Base-by-base conservation (phyloP, 2,888 invertebrate species). In the Drosophila phalerata region DNA sequence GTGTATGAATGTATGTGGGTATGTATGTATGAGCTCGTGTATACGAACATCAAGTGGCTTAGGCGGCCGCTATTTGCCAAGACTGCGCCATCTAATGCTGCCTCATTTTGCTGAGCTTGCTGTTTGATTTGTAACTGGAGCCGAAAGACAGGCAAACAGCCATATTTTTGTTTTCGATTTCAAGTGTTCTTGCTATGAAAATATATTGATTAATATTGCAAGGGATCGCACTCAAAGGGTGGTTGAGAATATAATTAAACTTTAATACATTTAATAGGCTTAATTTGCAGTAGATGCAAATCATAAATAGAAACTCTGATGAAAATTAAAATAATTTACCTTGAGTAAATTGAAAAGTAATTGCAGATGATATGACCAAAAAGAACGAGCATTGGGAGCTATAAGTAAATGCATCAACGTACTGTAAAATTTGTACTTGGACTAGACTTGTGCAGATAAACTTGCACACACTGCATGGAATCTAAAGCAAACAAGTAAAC, bases 41-140 rank as follows among this genome's bases (percentile, higher is more conserved):
- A 22, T 30, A n/a, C 9, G 17, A 38, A 53, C 42, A 37, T 55
- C 77, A 79, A 82, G 73, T 82, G 83, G 68, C 80, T 79, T 73
- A 73, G 71, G 70, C 77, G 71, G 79, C 72, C 72, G 69, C 70
- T 78, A 70, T 78, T 78, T 80, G 71, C 65, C 76, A 72, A 47
- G 52, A 51, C 65, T 61, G 75, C 25, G 69, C 67, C 57, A 55
- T 51, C 55, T 73, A 56, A 69, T 60, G 51, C 56, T 75, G 73
- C 69, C 70, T 78, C 76, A 85, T 85, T 85, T 78, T 80, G 74
- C 70, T 76, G 71, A 71, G 78, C 74, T 83, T 73, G 69, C 49
- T 70, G 65, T 65, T 72, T 72, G 60, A 60, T 55, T 61, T 66
- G 53, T 37, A 63, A 45, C 58, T 69, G 43, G 42, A 52, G 34